phyloP scores from a whole-genome alignment of 2,113 vertebrate genomes.

The Takifugu bimaculatus region DNA sequence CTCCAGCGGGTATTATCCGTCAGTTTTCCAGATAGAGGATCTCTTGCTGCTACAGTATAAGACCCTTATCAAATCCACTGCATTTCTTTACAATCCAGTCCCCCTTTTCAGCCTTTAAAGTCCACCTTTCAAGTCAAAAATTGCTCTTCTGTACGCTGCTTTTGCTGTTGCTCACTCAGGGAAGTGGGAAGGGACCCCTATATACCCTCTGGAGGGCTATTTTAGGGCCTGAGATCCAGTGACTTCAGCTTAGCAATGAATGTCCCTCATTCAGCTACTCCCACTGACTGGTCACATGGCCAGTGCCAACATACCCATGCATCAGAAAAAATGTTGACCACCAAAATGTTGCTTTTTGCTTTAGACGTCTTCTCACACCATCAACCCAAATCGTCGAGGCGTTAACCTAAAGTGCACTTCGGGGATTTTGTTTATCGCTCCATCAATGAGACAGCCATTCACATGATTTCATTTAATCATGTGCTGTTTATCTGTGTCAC shows the following conservation, averaged over 20 bases:
- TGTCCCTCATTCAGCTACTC: constrained; percentile 44
- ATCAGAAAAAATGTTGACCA: constrained; percentile 59
- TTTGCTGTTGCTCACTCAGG: constrained; percentile 29
- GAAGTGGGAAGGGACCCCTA: constrained; percentile 41
- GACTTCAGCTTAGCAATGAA: constrained; percentile 66
- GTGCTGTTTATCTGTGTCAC: constrained; percentile 17
- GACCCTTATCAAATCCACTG: constrained; percentile 21
- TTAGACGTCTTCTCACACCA: not conserved
- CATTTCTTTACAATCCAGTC: constrained; percentile 14
- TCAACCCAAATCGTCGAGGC: too few species aligned
- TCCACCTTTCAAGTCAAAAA: constrained; percentile 10
- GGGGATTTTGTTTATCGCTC: too few species aligned
- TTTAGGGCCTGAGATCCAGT: constrained; percentile 71
- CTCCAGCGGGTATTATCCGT: constrained; percentile 27
- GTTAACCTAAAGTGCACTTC: too few species aligned
- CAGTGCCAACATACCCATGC: constrained; percentile 29
- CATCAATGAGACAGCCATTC: not conserved
- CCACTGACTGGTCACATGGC: constrained; percentile 57
- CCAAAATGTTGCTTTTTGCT: constrained; percentile 29
- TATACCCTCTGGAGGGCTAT: constrained; percentile 74
- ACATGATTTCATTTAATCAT: constrained; percentile 10
- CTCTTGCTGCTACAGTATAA: constrained; percentile 9
- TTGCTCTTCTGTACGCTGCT: not conserved
- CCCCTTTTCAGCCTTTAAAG: constrained; percentile 1
- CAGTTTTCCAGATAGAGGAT: constrained; percentile 10